These are phyloP conservation scores for Nasonia oneida DNA, from an alignment of 2,888 invertebrate genomes.

Conservation along the genomic window DNA sequence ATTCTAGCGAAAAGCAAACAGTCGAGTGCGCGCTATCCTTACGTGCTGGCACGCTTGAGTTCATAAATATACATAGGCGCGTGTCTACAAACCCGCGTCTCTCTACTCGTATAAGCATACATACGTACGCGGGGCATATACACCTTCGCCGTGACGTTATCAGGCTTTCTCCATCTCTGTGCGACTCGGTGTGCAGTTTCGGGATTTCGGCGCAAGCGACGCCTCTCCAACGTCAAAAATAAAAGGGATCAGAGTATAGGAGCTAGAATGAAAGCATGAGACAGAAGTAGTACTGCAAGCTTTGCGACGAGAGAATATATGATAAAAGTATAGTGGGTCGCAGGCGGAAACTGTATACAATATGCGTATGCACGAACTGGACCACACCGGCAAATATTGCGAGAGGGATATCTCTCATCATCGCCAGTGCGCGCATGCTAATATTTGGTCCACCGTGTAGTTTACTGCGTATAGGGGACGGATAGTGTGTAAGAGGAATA, in stretches of 20 bases:
- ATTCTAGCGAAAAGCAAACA: constrained; percentile 13
- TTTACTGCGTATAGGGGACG: not conserved
- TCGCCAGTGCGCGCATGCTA: not conserved
- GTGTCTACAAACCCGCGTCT: constrained; percentile 10
- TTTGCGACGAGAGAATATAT: no score
- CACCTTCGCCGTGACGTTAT: not conserved
- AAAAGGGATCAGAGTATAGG: not conserved
- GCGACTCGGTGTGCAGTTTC: not conserved
- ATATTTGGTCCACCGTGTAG: not conserved
- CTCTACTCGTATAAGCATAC: not conserved
- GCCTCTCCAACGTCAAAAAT: not conserved
- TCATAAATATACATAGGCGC: constrained; percentile 45
- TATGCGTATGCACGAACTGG: not conserved
- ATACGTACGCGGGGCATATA: not conserved
- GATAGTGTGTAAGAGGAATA: not conserved
- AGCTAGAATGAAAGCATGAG: no score
- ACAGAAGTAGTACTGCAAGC: not conserved
- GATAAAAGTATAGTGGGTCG: no score
- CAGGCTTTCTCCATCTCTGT: not conserved
- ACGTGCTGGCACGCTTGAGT: not conserved
- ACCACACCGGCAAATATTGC: constrained; percentile 20
- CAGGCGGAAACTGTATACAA: no score
- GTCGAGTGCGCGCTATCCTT: constrained; percentile 1
- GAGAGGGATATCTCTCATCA: constrained; percentile 19
- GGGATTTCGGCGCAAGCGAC: not conserved